Evolutionary conservation across 2,113 vertebrate species (phyloP).

Genomic region (Thinocorus orbignyianus): DNA sequence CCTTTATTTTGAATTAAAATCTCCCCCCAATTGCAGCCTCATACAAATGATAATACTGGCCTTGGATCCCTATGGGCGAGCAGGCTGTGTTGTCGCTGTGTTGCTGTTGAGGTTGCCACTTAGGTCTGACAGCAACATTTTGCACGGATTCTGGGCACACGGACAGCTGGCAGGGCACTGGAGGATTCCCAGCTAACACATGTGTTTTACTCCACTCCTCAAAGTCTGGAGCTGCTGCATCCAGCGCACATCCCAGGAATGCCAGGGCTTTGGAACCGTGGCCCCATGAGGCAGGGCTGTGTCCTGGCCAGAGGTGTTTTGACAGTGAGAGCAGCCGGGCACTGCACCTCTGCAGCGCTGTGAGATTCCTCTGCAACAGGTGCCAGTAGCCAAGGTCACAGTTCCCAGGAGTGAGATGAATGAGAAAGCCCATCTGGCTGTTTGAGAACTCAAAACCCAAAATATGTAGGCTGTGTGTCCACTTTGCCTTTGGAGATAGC

Average conservation of each 20-base stretch:
- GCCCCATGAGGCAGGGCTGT: accelerated
- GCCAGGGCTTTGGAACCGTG: background rate
- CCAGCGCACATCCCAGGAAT: background rate
- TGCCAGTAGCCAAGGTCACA: background rate
- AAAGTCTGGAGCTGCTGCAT: background rate
- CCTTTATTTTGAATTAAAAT: background rate
- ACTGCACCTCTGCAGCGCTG: background rate
- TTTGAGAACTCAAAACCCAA: background rate
- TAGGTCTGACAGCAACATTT: background rate
- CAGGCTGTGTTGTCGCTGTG: background rate
- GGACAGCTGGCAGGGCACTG: background rate
- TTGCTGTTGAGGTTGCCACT: background rate
- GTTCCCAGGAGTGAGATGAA: background rate
- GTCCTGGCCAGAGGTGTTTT: background rate
- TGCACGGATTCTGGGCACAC: background rate
- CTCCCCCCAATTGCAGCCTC: background rate
- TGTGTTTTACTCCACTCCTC: background rate
- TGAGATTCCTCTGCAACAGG: background rate
- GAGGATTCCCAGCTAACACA: background rate
- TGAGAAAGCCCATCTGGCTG: background rate
- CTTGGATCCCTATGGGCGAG: background rate
- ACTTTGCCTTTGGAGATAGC: background rate
- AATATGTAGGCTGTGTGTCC: background rate
- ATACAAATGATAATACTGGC: background rate
- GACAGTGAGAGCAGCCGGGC: background rate